These are phyloP conservation scores for Synanthedon myopaeformis DNA, from an alignment of 2,888 invertebrate genomes.

Conservation along the genomic window DNA sequence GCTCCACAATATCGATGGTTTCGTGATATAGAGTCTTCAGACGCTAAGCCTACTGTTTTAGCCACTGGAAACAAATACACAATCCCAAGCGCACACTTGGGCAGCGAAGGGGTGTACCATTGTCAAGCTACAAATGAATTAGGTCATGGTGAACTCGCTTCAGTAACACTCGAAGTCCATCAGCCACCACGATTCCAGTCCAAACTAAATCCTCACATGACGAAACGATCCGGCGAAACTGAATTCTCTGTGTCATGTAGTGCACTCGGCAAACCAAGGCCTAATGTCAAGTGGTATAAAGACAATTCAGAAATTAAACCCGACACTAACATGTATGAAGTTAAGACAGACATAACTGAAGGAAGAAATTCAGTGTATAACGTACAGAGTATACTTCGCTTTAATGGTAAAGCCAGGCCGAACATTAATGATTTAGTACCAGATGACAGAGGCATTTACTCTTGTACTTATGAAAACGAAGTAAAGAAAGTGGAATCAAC, in stretches of 20 bases:
- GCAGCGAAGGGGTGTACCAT: slow-evolving; percentile 89
- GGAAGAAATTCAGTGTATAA: slow-evolving; percentile 83
- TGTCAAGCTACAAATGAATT: slow-evolving; percentile 92
- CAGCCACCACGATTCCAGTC: slow-evolving; percentile 88
- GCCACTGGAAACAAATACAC: slow-evolving; percentile 86
- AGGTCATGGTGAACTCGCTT: slow-evolving; percentile 87
- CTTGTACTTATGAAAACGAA: slow-evolving; percentile 90
- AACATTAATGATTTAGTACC: slow-evolving; percentile 82
- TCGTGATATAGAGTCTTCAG: slow-evolving; percentile 76
- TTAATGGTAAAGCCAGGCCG: slow-evolving; percentile 82
- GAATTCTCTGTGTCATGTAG: slow-evolving; percentile 86
- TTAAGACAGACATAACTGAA: slow-evolving; percentile 81
- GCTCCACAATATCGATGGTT: slow-evolving; percentile 92
- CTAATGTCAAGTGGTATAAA: slow-evolving; percentile 87
- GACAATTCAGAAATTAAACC: slow-evolving; percentile 84
- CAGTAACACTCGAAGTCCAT: slow-evolving; percentile 86
- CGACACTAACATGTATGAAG: slow-evolving; percentile 83
- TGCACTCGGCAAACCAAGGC: slow-evolving; percentile 90
- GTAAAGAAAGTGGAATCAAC: slow-evolving; percentile 88
- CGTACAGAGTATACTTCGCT: slow-evolving; percentile 85
- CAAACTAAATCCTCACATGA: slow-evolving; percentile 85
- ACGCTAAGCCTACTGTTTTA: slow-evolving; percentile 74
- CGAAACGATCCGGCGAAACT: slow-evolving; percentile 81
- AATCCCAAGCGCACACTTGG: slow-evolving; percentile 85
- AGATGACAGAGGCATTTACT: slow-evolving; percentile 87